phyloP scores from a whole-genome alignment of 2,797 vertebrate species.

The Pseudochirops corinnae region DNA sequence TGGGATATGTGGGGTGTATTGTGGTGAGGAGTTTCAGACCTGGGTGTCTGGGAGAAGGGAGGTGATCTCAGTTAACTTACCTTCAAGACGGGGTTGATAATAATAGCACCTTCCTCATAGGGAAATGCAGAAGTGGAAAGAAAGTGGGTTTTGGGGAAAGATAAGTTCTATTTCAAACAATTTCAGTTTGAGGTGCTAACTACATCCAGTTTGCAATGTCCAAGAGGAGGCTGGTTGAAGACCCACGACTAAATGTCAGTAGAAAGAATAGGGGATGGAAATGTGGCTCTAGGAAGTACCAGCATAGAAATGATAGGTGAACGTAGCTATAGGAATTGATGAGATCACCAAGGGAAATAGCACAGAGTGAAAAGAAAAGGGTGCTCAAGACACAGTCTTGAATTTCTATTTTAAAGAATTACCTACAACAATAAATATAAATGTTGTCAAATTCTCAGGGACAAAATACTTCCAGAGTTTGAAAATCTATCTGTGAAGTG shows the following conservation, averaged over 20 bases:
- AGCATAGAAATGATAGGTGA: neutral
- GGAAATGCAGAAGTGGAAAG: neutral
- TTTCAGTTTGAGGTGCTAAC: neutral
- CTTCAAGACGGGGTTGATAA: neutral
- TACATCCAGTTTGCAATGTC: neutral
- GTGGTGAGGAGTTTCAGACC: neutral
- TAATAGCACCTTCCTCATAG: neutral
- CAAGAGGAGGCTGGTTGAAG: neutral
- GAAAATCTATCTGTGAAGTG: neutral
- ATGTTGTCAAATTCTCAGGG: neutral
- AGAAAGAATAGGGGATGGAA: neutral
- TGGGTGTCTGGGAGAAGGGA: neutral
- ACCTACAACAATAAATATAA: neutral
- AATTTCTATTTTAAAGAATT: neutral
- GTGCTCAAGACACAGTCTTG: neutral
- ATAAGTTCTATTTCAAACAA: neutral
- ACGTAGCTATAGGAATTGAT: neutral
- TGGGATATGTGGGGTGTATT: neutral
- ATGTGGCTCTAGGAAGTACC: neutral
- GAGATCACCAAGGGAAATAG: neutral
- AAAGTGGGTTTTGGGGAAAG: neutral
- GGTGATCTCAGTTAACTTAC: neutral
- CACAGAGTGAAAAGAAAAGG: neutral
- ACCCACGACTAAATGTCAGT: neutral
- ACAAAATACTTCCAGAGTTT: neutral